These are phyloP conservation scores for Plemyria rubiginata DNA, from an alignment of 2,888 invertebrate species.

Conservation along the genomic window DNA sequence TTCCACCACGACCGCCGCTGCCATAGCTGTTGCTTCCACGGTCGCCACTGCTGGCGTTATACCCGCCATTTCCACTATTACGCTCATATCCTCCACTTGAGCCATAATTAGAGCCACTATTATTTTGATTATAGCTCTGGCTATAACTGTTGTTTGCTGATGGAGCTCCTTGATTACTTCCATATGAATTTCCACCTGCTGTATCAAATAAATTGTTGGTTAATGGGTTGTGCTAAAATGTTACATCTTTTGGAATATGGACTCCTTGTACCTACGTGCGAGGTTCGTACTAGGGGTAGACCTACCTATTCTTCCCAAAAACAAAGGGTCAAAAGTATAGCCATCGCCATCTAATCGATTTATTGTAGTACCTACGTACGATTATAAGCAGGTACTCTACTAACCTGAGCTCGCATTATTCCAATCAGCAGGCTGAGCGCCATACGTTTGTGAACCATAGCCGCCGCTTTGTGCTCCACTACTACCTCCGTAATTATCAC, in stretches of 20 bases:
- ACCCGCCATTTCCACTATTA: slow-evolving; percentile 55
- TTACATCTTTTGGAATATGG: too few species aligned
- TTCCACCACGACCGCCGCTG: slow-evolving; percentile 54
- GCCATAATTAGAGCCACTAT: slow-evolving; percentile 58
- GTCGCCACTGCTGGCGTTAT: slow-evolving; percentile 47
- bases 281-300: too few species aligned
- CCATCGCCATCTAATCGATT: too few species aligned
- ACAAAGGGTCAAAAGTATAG: too few species aligned
- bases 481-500: slow-evolving; percentile 69
- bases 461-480: slow-evolving; percentile 62
- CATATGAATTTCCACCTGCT: slow-evolving; percentile 65
- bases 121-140: slow-evolving; percentile 56
- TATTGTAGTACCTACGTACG: too few species aligned
- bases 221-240: not conserved
- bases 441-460: slow-evolving; percentile 60
- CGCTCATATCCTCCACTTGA: slow-evolving; percentile 54
- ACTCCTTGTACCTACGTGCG: too few species aligned
- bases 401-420: slow-evolving; percentile 65
- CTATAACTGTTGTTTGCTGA: slow-evolving; percentile 66
- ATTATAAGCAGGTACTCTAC: too few species aligned
- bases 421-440: slow-evolving; percentile 69
- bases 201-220: not conserved
- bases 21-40: slow-evolving; percentile 50
- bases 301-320: too few species aligned
- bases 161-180: slow-evolving; percentile 51